Percentiles rank a stretch among this genome's conserved stretches.
These are phyloP conservation scores for Abrostola tripartita DNA, from an alignment of 2,888 invertebrate species.

Conservation along the genomic window DNA sequence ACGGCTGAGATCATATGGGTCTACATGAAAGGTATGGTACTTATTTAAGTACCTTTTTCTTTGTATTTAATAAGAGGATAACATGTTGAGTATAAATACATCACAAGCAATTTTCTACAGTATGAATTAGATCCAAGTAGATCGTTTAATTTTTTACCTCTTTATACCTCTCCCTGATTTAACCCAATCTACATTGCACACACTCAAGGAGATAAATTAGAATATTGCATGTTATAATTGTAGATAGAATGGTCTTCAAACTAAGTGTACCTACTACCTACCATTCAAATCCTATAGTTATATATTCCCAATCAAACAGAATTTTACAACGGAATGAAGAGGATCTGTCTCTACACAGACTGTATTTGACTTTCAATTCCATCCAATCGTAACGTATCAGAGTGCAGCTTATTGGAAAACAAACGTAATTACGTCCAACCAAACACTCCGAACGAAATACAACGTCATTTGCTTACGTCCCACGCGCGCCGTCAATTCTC, in stretches of 20 bases:
- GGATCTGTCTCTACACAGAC: constrained; percentile 30
- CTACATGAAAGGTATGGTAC: constrained; percentile 32
- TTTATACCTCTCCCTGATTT: too few relatives aligned
- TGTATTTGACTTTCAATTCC: constrained; percentile 50
- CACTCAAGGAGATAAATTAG: not conserved
- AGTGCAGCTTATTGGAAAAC: constrained; percentile 57
- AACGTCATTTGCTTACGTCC: constrained; percentile 57
- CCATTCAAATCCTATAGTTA: constrained; percentile 7
- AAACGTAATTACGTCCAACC: constrained; percentile 52
- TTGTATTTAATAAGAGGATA: constrained; percentile 41
- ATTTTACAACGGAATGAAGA: constrained; percentile 25
- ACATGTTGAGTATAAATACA: constrained; percentile 21
- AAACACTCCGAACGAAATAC: constrained; percentile 53
- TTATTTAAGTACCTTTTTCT: constrained; percentile 18
- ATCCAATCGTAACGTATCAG: constrained; percentile 54
- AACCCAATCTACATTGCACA: too few relatives aligned
- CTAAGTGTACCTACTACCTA: not conserved
- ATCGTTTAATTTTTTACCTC: too few relatives aligned
- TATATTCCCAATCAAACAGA: constrained; percentile 30
- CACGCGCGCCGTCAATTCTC: constrained; percentile 54
- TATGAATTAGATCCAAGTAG: too few relatives aligned
- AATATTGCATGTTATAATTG: too few relatives aligned
- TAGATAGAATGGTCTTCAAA: too few relatives aligned
- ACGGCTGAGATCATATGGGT: constrained; percentile 47
- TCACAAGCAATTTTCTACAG: constrained; percentile 9